phyloP scores from a whole-genome alignment of 2,113 vertebrate genomes.

The Anarrhichthys ocellatus region DNA sequence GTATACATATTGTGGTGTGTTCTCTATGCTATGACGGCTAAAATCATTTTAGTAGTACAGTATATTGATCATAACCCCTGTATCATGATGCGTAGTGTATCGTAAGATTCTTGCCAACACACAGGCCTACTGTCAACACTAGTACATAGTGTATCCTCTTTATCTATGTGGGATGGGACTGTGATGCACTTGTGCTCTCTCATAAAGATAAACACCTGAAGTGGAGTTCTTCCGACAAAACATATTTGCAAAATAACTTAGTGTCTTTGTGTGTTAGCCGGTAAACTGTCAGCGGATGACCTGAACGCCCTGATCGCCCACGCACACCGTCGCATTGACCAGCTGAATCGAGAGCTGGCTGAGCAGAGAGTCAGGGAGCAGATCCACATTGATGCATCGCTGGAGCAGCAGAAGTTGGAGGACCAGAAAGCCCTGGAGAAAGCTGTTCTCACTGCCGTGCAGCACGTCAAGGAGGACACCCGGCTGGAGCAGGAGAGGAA shows the following conservation, averaged over 20 bases:
- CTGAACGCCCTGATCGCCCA: conserved; percentile 95
- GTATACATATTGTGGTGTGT: no score
- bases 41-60: no score
- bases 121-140: neutral
- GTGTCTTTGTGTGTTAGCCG: conserved; percentile 81
- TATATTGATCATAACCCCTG: no score
- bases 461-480: conserved; percentile 86
- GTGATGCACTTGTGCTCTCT: neutral
- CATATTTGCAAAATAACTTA: neutral
- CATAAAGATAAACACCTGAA: neutral
- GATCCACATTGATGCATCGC: conserved; percentile 89
- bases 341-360: conserved; percentile 90
- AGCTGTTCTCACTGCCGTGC: conserved; percentile 86
- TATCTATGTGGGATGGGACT: neutral
- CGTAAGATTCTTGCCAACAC: no score
- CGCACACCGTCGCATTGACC: conserved; percentile 95
- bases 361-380: conserved; percentile 92
- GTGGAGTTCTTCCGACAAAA: neutral
- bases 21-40: no score
- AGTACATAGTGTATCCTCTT: neutral
- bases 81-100: no score
- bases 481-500: conserved; percentile 91
- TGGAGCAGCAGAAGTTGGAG: conserved; percentile 92
- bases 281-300: conserved; percentile 89
- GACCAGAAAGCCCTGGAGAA: conserved; percentile 86